phyloP scores from a whole-genome alignment of 1,140 invertebrate species.

The Listronotus oregonensis region DNA sequence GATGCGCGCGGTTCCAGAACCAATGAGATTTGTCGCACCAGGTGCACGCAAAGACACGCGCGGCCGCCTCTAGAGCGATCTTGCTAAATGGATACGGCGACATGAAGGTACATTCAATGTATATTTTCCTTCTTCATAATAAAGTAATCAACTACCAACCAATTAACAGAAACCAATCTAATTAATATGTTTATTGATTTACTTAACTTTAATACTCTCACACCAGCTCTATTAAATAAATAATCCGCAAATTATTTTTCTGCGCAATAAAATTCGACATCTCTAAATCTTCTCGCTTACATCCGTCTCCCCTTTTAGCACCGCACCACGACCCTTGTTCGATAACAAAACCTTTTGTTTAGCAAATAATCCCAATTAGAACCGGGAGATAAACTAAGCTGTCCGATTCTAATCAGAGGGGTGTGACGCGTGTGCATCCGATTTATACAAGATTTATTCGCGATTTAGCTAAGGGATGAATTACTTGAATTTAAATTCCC shows the following conservation, averaged over 20 bases:
- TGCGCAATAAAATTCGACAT: conserved; percentile 31
- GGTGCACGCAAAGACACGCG: too few species aligned
- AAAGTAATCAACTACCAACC: too few species aligned
- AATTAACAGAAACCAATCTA: too few species aligned
- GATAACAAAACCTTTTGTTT: conserved; percentile 37
- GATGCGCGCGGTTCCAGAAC: too few species aligned
- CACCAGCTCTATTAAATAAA: background rate
- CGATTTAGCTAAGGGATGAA: conserved; percentile 25
- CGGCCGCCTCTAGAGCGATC: too few species aligned
- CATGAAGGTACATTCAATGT: too few species aligned
- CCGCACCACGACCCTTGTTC: conserved; percentile 31
- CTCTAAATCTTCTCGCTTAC: conserved; percentile 24
- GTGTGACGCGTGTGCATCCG: conserved; percentile 33
- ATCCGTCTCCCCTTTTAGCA: conserved; percentile 24
- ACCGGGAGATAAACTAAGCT: conserved; percentile 32
- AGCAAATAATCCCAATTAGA: conserved; percentile 38
- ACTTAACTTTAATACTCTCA: too few species aligned
- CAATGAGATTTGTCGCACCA: too few species aligned
- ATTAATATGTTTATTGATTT: too few species aligned
- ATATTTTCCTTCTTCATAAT: too few species aligned
- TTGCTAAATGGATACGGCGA: too few species aligned
- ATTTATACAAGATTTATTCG: conserved; percentile 31
- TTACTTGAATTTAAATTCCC: conserved; percentile 29
- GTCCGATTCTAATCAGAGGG: conserved; percentile 32
- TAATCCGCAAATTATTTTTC: conserved; percentile 31